Percentiles rank a stretch among this genome's conserved stretches.
phyloP scores from a whole-genome alignment of 2,113 vertebrate species.

The Crotalus viridis region DNA sequence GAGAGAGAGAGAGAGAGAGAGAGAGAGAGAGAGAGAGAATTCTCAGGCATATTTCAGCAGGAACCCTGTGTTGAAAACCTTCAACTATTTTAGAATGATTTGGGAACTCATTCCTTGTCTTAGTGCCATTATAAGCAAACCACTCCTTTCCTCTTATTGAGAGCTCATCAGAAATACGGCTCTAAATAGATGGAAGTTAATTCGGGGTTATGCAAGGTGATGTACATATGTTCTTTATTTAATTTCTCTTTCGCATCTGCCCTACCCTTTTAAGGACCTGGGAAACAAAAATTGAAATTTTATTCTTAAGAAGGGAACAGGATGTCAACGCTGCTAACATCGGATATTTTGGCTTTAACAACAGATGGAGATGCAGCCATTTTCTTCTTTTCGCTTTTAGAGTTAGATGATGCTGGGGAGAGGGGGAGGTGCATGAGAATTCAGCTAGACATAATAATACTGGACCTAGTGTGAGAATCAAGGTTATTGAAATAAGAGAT shows the following conservation, averaged over 20 bases:
- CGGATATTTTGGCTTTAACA: too few species aligned
- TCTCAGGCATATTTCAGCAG: background rate
- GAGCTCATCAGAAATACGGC: background rate
- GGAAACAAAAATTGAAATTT: background rate
- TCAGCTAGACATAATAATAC: too few species aligned
- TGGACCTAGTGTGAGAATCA: too few species aligned
- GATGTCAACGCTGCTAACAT: too few species aligned
- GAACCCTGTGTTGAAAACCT: background rate
- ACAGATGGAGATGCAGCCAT: too few species aligned
- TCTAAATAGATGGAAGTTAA: background rate
- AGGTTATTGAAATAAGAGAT: too few species aligned
- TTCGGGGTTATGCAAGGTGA: background rate
- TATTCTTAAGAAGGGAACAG: background rate
- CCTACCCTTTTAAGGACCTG: background rate
- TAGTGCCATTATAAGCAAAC: background rate
- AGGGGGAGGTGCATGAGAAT: too few species aligned
- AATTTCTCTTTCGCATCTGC: background rate
- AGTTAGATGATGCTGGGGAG: too few species aligned
- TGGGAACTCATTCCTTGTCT: background rate
- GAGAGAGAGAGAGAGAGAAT: background rate
- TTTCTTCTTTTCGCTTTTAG: too few species aligned
- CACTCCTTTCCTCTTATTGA: too few species aligned
- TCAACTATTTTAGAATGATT: background rate
- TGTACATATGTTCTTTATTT: background rate
- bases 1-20: too few species aligned